A percentile compares a stretch with the other conserved stretches of the same genome.
phyloP scores from a whole-genome alignment of 2,797 vertebrate genomes.

The Diglossa cyanea region DNA sequence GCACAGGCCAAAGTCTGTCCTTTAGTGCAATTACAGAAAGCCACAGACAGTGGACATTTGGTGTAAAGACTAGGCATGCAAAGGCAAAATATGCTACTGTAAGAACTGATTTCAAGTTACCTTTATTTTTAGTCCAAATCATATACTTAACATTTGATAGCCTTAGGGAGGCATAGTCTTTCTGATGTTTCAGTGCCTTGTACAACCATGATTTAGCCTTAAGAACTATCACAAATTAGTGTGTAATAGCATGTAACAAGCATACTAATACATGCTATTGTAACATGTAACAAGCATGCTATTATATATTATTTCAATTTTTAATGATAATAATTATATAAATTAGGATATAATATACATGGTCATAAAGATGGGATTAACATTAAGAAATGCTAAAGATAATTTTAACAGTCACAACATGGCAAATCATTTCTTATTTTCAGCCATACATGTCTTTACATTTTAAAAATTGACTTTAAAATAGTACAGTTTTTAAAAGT shows the following conservation, averaged over 20 bases:
- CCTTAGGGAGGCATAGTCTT: not conserved
- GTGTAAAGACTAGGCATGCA: not conserved
- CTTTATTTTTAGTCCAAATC: not conserved
- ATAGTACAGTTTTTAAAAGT: not conserved
- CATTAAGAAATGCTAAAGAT: not conserved
- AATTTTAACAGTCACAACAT: not conserved
- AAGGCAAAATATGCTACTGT: not conserved
- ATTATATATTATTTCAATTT: not conserved
- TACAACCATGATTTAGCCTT: not conserved
- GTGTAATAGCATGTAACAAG: not conserved
- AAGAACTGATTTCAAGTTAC: not conserved
- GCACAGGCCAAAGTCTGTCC: not conserved
- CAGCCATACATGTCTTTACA: not conserved
- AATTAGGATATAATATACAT: not conserved
- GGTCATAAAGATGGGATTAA: not conserved
- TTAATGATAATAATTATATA: not conserved
- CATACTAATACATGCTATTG: not conserved
- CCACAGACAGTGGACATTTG: not conserved
- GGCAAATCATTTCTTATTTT: not conserved
- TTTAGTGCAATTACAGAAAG: constrained; percentile 16
- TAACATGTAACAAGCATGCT: not conserved
- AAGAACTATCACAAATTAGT: not conserved
- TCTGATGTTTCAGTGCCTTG: not conserved
- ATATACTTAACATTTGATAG: not conserved
- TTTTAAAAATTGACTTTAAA: not conserved